phyloP scores from a whole-genome alignment of 2,113 vertebrate genomes.

The Odontophorus gujanensis region DNA sequence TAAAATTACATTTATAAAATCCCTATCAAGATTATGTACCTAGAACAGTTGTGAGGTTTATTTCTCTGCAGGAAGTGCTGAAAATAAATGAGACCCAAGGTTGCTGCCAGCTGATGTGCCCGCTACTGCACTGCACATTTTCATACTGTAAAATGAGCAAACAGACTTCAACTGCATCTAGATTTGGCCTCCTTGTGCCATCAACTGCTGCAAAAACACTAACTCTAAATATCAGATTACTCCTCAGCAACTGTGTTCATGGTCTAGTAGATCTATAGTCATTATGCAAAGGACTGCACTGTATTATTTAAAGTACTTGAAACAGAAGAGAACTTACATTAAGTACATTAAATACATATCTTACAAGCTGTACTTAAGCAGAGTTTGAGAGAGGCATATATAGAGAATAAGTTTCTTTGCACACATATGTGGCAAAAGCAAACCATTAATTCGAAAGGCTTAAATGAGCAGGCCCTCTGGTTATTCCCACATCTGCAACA shows the following conservation, averaged over 20 bases:
- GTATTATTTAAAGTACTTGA: background rate
- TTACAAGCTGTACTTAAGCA: background rate
- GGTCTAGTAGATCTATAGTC: background rate
- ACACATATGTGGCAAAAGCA: background rate
- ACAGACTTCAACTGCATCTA: background rate
- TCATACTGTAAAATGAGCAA: background rate
- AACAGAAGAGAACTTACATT: background rate
- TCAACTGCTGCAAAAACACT: background rate
- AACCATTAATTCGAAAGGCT: background rate
- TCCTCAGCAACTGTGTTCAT: background rate
- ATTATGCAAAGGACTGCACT: background rate
- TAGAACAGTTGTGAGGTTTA: background rate
- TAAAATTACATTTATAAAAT: background rate
- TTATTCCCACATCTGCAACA: background rate
- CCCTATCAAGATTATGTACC: background rate
- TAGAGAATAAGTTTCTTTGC: background rate
- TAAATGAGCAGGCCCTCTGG: background rate
- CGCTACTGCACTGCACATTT: background rate
- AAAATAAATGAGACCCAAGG: background rate
- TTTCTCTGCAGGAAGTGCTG: background rate
- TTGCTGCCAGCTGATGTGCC: background rate
- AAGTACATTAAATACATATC: background rate
- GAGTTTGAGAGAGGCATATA: background rate
- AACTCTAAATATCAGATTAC: background rate
- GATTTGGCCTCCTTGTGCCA: background rate